These are phyloP conservation scores for Xylota sylvarum DNA, from an alignment of 2,888 invertebrate species.

Conservation along the genomic window DNA sequence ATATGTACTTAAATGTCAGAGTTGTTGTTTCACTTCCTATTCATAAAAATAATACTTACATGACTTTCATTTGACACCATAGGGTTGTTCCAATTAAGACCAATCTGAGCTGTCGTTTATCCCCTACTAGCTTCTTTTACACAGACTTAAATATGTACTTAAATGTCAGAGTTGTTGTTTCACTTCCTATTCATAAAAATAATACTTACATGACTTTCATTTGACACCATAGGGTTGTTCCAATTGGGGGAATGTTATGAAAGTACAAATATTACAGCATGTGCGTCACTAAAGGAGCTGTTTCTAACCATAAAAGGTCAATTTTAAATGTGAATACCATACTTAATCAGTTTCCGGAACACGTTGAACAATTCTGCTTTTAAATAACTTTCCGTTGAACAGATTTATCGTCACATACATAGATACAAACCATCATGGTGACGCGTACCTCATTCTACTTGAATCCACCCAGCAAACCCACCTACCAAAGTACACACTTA, in stretches of 20 bases:
- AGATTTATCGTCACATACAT: constrained; percentile 5
- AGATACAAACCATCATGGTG: background rate
- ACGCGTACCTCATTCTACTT: background rate
- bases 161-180: no score
- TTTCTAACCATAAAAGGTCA: constrained; percentile 1
- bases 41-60: no score
- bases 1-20: no score
- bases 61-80: no score
- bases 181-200: no score
- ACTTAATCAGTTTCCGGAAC: constrained; percentile 23
- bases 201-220: no score
- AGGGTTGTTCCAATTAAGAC: no score
- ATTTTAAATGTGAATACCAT: background rate
- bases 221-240: no score
- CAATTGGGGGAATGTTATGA: background rate
- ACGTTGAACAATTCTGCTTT: constrained; percentile 1
- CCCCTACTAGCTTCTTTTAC: no score
- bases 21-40: no score
- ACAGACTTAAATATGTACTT: no score
- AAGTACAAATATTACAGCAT: background rate
- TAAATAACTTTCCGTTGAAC: background rate
- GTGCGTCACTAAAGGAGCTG: background rate
- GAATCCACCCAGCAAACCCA: background rate
- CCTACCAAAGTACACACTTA: background rate
- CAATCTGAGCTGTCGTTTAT: no score